A percentile compares a stretch with the other conserved stretches of the same genome.
phyloP scores from a whole-genome alignment of 2,797 vertebrate genomes.

The Decapterus maruadsi region DNA sequence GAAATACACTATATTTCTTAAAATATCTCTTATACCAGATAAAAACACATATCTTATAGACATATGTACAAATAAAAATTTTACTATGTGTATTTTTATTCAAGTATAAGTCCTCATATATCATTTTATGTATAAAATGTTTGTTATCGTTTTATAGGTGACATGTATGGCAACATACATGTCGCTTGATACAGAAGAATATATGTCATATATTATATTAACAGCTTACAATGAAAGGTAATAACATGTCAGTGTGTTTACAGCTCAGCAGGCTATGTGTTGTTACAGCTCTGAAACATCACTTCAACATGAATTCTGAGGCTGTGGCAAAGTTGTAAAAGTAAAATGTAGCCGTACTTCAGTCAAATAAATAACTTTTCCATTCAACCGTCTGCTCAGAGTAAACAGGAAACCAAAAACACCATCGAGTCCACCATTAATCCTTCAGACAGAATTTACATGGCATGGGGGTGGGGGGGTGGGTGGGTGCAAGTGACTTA shows the following conservation, averaged over 20 bases:
- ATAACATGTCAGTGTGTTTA: neutral
- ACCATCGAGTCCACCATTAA: slow-evolving; percentile 17
- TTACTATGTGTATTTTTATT: no score
- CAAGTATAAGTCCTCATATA: no score
- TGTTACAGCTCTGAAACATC: neutral
- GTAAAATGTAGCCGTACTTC: neutral
- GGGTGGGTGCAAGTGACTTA: slow-evolving; percentile 30
- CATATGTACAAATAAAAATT: no score
- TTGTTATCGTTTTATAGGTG: no score
- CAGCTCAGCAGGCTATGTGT: neutral
- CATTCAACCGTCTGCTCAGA: neutral
- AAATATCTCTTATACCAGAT: no score
- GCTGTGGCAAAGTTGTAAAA: neutral
- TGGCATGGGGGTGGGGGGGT: slow-evolving; percentile 9
- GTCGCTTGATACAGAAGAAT: no score
- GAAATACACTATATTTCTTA: no score
- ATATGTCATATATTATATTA: no score
- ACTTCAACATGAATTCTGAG: neutral
- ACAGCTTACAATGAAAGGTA: neutral
- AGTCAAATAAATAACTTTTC: slow-evolving; percentile 15
- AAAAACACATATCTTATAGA: no score
- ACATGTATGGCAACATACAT: no score
- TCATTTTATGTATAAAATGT: no score
- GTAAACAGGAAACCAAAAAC: slow-evolving; percentile 31
- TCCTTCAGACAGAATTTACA: slow-evolving; percentile 46